These are phyloP conservation scores for Caenorhabditis virilis DNA, from an alignment of 2,888 invertebrate genomes.

Conservation along the genomic window DNA sequence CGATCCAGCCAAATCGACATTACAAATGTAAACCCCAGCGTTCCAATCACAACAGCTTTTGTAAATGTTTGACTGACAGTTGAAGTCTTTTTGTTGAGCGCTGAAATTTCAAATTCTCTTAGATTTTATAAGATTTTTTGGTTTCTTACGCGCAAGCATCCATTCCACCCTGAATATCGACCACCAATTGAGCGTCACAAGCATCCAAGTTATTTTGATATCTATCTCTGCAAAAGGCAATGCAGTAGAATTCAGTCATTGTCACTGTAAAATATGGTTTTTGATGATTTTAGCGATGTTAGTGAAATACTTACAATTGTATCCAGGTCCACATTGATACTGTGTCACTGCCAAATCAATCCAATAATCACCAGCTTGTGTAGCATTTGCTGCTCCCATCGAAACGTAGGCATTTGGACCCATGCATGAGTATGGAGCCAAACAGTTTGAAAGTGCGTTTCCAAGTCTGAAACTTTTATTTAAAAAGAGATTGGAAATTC, in stretches of 20 bases:
- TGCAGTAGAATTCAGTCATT: constrained; percentile 48
- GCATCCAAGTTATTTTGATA: constrained; percentile 37
- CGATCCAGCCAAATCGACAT: constrained; percentile 26
- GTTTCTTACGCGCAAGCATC: constrained; percentile 23
- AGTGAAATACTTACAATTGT: constrained; percentile 27
- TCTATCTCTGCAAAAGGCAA: constrained; percentile 37
- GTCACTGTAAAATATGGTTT: constrained; percentile 28
- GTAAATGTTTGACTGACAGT: constrained; percentile 39
- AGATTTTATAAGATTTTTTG: neutral
- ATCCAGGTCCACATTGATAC: constrained; percentile 45
- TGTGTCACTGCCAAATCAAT: constrained; percentile 45
- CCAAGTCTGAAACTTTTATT: constrained; percentile 30
- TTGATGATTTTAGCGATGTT: neutral
- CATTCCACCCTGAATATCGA: constrained; percentile 27
- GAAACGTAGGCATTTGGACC: constrained; percentile 32
- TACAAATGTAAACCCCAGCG: constrained; percentile 46
- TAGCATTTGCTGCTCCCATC: constrained; percentile 39
- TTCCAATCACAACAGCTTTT: constrained; percentile 39
- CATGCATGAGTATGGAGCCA: constrained; percentile 34
- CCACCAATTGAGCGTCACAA: constrained; percentile 24
- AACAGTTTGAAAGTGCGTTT: constrained; percentile 29
- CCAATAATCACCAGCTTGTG: constrained; percentile 45
- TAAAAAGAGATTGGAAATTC: neutral
- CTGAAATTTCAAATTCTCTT: constrained; percentile 17
- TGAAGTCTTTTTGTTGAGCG: constrained; percentile 34